A percentile compares a stretch with the other conserved stretches of the same genome.
These are phyloP conservation scores for Cloeon dipterum DNA, from an alignment of 2,888 invertebrate species.

Conservation along the genomic window DNA sequence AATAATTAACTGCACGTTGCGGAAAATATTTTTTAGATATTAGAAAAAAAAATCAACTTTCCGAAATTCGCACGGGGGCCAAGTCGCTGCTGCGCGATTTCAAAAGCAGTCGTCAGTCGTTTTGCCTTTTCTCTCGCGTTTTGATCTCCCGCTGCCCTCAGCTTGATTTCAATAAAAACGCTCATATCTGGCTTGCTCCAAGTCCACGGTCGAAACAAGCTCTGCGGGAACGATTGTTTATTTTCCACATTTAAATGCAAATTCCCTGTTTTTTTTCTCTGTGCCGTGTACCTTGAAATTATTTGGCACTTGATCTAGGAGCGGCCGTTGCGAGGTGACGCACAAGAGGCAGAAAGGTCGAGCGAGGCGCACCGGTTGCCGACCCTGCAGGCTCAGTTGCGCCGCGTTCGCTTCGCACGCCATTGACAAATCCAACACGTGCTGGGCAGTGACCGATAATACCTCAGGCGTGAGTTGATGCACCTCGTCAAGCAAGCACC, in stretches of 20 bases:
- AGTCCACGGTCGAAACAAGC: neutral
- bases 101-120: no score
- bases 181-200: no score
- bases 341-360: conserved; percentile 53
- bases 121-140: no score
- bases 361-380: neutral
- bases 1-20: no score
- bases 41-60: no score
- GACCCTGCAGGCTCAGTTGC: neutral
- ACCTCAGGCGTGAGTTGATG: conserved; percentile 47
- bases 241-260: no score
- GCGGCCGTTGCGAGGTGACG: conserved; percentile 63
- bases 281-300: conserved; percentile 46
- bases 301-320: conserved; percentile 60
- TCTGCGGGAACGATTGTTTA: neutral
- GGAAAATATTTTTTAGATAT: no score
- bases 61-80: no score
- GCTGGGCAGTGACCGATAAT: conserved; percentile 66
- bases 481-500: conserved; percentile 74
- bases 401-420: neutral
- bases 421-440: conserved; percentile 30
- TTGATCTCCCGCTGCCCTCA: no score
- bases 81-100: no score
- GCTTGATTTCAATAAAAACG: no score
- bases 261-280: no score